Base-by-base conservation (phyloP, 2,888 invertebrate species). In the Neria commutata region DNA sequence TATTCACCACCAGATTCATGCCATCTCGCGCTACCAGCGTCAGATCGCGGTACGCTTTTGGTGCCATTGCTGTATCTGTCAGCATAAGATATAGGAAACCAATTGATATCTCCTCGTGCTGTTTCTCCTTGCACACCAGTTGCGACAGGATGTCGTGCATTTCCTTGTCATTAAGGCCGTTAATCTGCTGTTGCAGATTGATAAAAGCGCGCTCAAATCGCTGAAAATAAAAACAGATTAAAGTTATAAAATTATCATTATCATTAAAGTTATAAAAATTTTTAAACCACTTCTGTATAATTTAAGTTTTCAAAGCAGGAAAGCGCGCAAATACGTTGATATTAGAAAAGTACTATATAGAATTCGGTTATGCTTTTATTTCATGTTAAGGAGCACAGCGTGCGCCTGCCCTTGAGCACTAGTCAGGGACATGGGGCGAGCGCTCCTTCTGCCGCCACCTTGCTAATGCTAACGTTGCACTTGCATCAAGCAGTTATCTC, bases 101-200 rank as follows among this genome's bases (percentile, higher is more conserved):
- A 67, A 95, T 83, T 55, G 93, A 94, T 61, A 96, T 91, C 75
- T 98, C 97, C 81, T 98, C 97, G 84, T 96, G 95, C 74, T 91
- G 91, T 60, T 82, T 82, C 73, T 92, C 92, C 82, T 94, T 94
- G 78, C 92, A 90, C 66, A 95, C 91, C 63, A 94, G 90, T 81
- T 91, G 92, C 78, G 93, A 94, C 52, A 97, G 86, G 26, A 91
- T 90, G 81, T 97, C 96, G 80, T 96, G 95, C 72, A 92, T 90
- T 83, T 97, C 96, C 78, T 95, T 92, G 76, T 97, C 97, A 72
- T 93, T 94, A 73, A 94, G 87, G 68, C 94, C 94, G 67, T 87
- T 86, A 60, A 90, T 90, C 71, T 94, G 84, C 71, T 87, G 88
- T 82, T 91, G 91, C 65, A 95, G 86, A 76, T 87, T 87, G 73